Base-by-base conservation (phyloP, 2,797 vertebrate species). In the Mus caroli region DNA sequence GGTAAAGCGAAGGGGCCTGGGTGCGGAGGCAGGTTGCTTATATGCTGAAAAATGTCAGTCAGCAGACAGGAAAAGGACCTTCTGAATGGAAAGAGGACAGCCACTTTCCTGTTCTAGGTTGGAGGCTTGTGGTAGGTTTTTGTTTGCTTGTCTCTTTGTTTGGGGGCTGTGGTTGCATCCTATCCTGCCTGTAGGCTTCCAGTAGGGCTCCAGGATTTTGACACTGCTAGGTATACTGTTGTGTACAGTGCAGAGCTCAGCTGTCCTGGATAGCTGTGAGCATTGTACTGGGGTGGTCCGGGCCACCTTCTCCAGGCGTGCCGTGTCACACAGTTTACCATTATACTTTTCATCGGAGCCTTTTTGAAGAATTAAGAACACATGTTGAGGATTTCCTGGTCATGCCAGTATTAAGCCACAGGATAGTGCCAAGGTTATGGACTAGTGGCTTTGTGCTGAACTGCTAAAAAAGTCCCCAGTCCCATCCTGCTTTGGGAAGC, bases 31-130 rank as follows among this genome's bases (percentile, higher is more conserved):
- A 96, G 86, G 95, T 97, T 98, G 97, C 98, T 98, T 98, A 95
- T 97, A 98, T 98, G 97, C 97, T 98, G 77, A 95, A 97, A 98
- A 98, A 97, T 97, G 91, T 98, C 98, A 96, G 96, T 97, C 97
- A 95, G 97, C 97, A 98, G 97, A 96, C 80, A 94, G 90, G 90
- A 90, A 89, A 94, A 97, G 94, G 94, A 95, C 95, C 86, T 89
- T 88, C 92, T 98, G 96, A 97, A 94, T 97, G 97, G 97, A 97
- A 87, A 97, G 97, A 96, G 96, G 97, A 87, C 97, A 98, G 97
- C 97, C 64, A n/a, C 87, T 97, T n/a, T 88, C 85, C 93, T 97
- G 88, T 92, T 97, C 88, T 90, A 92, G 97, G 92, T 93, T 95
- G 86, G 77, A 91, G 94, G 89, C 26, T 94, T 92, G 88, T 91